Conservation (phyloP, 1,140 invertebrate species). For the Yoshiicerus persimilis region DNA sequence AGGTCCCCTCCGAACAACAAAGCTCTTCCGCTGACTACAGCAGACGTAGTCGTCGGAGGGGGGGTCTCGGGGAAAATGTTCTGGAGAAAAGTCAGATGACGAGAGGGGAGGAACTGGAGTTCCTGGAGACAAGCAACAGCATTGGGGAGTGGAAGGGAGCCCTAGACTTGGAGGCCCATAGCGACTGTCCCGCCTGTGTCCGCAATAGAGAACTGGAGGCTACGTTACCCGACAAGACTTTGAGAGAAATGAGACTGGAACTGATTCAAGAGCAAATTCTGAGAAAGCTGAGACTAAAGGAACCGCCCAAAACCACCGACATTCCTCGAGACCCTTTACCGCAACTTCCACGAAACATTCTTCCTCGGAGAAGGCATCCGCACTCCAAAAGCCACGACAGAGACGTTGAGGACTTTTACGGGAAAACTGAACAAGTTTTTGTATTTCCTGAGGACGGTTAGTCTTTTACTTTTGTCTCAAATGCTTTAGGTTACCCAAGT, state of each 20-base stretch:
- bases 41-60: not conserved
- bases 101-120: not conserved
- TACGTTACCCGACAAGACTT: not conserved
- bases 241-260: slow-evolving; percentile 54
- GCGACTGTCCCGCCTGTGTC: not conserved
- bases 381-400: slow-evolving; percentile 52
- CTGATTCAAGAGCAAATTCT: slow-evolving; percentile 79
- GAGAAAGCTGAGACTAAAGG: slow-evolving; percentile 71
- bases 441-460: slow-evolving; percentile 67
- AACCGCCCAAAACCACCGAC: slow-evolving; percentile 64
- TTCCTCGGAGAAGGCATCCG: slow-evolving; percentile 54
- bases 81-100: not conserved
- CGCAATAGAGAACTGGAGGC: not conserved
- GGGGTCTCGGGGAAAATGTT: not conserved
- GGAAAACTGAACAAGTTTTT: slow-evolving; percentile 74
- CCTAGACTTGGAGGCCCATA: not conserved
- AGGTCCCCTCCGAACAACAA: too few species aligned
- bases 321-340: slow-evolving; percentile 56
- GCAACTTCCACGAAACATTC: slow-evolving; percentile 65
- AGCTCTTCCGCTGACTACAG: not conserved
- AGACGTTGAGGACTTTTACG: slow-evolving; percentile 69
- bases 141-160: not conserved
- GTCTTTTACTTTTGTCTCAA: not conserved
- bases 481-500: too few species aligned
- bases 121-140: not conserved